phyloP scores from a whole-genome alignment of 1,140 invertebrate species.

The Bombus superbus region DNA sequence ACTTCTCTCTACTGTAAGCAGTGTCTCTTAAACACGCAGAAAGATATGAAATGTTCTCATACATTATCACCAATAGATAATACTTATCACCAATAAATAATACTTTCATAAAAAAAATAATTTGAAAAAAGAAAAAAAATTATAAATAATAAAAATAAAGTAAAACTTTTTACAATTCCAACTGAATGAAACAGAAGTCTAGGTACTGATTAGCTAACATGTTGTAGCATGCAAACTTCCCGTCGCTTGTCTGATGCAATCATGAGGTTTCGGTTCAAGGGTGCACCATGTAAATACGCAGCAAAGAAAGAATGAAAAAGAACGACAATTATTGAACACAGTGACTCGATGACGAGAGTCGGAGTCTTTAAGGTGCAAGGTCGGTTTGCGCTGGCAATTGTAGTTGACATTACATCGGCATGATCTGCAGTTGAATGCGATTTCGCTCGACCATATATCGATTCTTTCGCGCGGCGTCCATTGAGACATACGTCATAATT shows the following conservation, averaged over 20 bases:
- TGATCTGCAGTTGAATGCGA: neutral
- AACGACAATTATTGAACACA: neutral
- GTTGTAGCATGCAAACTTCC: slow-evolving; percentile 2
- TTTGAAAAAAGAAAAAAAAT: too few species aligned
- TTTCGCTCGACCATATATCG: neutral
- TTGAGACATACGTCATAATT: neutral
- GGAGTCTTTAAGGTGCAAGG: slow-evolving; percentile 50
- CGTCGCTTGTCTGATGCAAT: slow-evolving; percentile 36
- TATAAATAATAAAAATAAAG: neutral
- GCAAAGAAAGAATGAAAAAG: slow-evolving; percentile 27
- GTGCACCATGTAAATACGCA: slow-evolving; percentile 31
- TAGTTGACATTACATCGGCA: slow-evolving; percentile 11
- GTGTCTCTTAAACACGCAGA: neutral
- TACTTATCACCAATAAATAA: too few species aligned
- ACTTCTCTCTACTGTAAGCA: neutral
- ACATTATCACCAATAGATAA: too few species aligned
- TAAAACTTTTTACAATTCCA: neutral
- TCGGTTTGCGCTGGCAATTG: slow-evolving; percentile 1
- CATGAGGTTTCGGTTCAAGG: slow-evolving; percentile 57
- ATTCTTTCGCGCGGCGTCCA: neutral
- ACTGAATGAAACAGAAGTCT: neutral
- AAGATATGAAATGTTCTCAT: too few species aligned
- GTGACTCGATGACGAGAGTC: neutral
- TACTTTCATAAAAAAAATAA: too few species aligned
- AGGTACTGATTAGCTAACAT: neutral